Percentiles rank a stretch among this genome's conserved stretches.
phyloP scores from a whole-genome alignment of 2,888 invertebrate genomes.

The Euproctis similis region DNA sequence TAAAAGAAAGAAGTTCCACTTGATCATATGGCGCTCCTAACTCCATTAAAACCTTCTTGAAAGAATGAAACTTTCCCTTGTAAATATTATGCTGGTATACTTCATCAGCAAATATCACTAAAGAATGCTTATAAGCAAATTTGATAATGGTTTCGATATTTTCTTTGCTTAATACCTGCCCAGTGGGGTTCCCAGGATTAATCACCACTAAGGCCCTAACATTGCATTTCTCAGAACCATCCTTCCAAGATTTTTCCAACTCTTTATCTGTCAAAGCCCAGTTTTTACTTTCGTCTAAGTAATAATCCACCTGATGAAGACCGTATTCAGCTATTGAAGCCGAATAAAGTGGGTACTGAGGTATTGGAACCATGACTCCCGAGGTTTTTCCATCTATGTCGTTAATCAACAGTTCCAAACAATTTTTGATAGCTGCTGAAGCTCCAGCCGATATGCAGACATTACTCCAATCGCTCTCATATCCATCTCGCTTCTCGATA shows the following conservation, averaged over 20 bases:
- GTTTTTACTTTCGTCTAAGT: slow-evolving; percentile 86
- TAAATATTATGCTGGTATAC: slow-evolving; percentile 95
- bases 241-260: slow-evolving; percentile 80
- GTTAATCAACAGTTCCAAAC: slow-evolving; percentile 80
- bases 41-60: slow-evolving; percentile 88
- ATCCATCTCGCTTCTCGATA: slow-evolving; percentile 78
- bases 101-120: slow-evolving; percentile 92
- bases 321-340: slow-evolving; percentile 93
- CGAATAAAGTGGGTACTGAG: slow-evolving; percentile 97
- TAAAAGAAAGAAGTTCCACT: slow-evolving; percentile 93
- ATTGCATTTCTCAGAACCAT: slow-evolving; percentile 76
- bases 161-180: slow-evolving; percentile 82
- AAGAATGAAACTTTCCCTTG: slow-evolving; percentile 89
- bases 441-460: slow-evolving; percentile 91
- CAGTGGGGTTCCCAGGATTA: slow-evolving; percentile 98
- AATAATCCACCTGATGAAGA: slow-evolving; percentile 88
- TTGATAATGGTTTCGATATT: slow-evolving; percentile 93
- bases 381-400: slow-evolving; percentile 72
- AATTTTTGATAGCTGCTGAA: slow-evolving; percentile 91
- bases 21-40: slow-evolving; percentile 89
- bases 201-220: slow-evolving; percentile 94
- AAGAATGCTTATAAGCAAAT: slow-evolving; percentile 88
- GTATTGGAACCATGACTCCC: slow-evolving; percentile 93
- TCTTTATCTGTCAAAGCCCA: slow-evolving; percentile 89
- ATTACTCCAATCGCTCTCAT: slow-evolving; percentile 83